A percentile compares a stretch with the other conserved stretches of the same genome.
Evolutionary conservation across 2,888 invertebrate genomes (phyloP).

Genomic region (Ephialtes manifestator): DNA sequence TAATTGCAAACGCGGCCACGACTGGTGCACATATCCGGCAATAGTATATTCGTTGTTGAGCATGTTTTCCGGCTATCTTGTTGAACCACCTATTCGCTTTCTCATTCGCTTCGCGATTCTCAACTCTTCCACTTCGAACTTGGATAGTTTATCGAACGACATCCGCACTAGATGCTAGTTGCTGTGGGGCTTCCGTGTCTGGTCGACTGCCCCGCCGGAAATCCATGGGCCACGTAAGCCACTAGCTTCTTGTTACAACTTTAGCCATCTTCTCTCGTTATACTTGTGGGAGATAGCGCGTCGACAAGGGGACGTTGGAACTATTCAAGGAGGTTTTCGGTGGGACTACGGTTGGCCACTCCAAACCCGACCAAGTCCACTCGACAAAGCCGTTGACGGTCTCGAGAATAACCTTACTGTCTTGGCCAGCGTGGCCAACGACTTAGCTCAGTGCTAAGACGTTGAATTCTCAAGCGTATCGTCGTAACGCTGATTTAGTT

Average conservation of each 20-base stretch:
- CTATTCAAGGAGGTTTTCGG: constrained; percentile 16
- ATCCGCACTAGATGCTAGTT: constrained; percentile 29
- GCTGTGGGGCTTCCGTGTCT: constrained; percentile 3
- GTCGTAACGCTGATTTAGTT: constrained; percentile 62
- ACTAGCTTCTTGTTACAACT: constrained; percentile 72
- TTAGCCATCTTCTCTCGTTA: constrained; percentile 70
- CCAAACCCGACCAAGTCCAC: constrained; percentile 69
- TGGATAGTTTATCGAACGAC: constrained; percentile 67
- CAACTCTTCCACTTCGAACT: constrained; percentile 49
- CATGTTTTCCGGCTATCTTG: constrained; percentile 37
- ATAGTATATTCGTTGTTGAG: constrained; percentile 8
- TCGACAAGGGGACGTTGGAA: constrained; percentile 16
- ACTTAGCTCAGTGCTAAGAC: not conserved
- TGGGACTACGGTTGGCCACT: constrained; percentile 48
- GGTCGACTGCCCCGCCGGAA: constrained; percentile 41
- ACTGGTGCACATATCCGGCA: not conserved
- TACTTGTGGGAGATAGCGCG: constrained; percentile 48
- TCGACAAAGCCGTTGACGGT: constrained; percentile 59
- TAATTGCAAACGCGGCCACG: not conserved
- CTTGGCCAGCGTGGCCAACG: not conserved
- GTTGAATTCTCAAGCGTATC: constrained; percentile 13
- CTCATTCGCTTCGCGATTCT: constrained; percentile 1
- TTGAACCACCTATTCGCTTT: not conserved
- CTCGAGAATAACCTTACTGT: constrained; percentile 30
- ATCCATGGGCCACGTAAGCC: constrained; percentile 58